Percentiles rank a stretch among this genome's conserved stretches.
phyloP scores from a whole-genome alignment of 2,113 vertebrate genomes.

The Lipotes vexillifer region DNA sequence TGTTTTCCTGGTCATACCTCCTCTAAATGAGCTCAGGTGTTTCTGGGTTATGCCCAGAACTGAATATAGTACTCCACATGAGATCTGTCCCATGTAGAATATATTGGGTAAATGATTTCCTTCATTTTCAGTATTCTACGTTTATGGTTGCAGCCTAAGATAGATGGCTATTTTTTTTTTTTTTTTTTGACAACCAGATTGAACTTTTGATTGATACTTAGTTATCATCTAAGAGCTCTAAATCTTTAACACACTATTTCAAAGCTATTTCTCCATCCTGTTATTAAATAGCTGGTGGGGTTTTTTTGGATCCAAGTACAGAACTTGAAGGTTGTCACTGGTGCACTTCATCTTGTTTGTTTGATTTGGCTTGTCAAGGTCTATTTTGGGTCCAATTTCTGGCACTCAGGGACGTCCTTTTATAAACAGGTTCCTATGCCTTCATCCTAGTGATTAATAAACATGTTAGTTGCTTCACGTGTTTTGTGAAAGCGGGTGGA shows the following conservation, averaged over 20 bases:
- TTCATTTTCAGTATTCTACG: neutral
- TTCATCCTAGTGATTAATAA: constrained; percentile 38
- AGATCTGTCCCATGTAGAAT: neutral
- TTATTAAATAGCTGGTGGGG: neutral
- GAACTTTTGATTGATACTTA: constrained; percentile 17
- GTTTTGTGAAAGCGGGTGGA: neutral
- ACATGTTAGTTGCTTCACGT: neutral
- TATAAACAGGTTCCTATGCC: neutral
- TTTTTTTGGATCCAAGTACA: neutral
- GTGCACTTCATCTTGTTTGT: neutral
- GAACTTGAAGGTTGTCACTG: neutral
- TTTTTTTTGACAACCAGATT: neutral
- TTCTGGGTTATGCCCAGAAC: neutral
- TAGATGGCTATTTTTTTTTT: neutral
- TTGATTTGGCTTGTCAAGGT: neutral
- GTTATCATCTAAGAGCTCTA: neutral
- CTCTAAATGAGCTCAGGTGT: neutral
- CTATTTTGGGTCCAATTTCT: constrained; percentile 21
- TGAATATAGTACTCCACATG: neutral
- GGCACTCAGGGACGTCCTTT: constrained; percentile 18
- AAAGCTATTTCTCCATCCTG: neutral
- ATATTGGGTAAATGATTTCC: neutral
- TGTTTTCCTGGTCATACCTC: neutral
- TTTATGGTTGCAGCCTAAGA: neutral
- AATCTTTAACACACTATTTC: constrained; percentile 3